Evolutionary conservation across 2,113 vertebrate genomes (phyloP).

Genomic region (Camarhynchus parvulus): DNA sequence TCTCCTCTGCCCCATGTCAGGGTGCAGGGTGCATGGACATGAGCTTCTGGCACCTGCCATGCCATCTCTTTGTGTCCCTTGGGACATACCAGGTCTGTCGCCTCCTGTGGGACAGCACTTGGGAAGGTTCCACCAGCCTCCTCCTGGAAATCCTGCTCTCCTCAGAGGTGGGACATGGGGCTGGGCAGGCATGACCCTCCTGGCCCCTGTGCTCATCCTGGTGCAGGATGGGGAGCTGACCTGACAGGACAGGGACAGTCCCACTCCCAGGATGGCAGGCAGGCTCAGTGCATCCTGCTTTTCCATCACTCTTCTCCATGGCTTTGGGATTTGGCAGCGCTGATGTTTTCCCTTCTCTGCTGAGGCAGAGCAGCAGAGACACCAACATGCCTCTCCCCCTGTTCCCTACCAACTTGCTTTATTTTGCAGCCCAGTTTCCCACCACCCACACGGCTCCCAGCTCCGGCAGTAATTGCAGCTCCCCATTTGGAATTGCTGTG

Average conservation of each 20-base stretch:
- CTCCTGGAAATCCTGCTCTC: not conserved
- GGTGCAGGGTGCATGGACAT: rapidly evolving
- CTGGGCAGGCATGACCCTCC: not conserved
- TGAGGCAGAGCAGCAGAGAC: not conserved
- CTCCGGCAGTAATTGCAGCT: not conserved
- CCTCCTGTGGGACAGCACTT: not conserved
- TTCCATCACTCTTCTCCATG: rapidly evolving
- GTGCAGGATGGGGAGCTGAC: not conserved
- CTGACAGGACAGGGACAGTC: not conserved
- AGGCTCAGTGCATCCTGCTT: rapidly evolving
- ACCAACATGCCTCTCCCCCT: not conserved
- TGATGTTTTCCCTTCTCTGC: not conserved
- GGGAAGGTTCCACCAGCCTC: not conserved
- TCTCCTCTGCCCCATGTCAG: rapidly evolving
- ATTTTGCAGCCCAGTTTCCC: not conserved
- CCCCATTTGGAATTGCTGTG: not conserved
- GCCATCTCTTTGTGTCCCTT: not conserved
- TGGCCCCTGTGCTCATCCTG: not conserved
- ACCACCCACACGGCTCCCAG: not conserved
- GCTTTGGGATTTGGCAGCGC: not conserved
- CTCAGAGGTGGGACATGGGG: not conserved
- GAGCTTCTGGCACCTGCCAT: not conserved
- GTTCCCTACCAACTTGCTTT: not conserved
- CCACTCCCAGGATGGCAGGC: rapidly evolving
- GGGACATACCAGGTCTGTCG: rapidly evolving